Percentiles rank a stretch among this genome's conserved stretches.
phyloP scores from a whole-genome alignment of 1,140 invertebrate species.

The Neodiprion virginianus region DNA sequence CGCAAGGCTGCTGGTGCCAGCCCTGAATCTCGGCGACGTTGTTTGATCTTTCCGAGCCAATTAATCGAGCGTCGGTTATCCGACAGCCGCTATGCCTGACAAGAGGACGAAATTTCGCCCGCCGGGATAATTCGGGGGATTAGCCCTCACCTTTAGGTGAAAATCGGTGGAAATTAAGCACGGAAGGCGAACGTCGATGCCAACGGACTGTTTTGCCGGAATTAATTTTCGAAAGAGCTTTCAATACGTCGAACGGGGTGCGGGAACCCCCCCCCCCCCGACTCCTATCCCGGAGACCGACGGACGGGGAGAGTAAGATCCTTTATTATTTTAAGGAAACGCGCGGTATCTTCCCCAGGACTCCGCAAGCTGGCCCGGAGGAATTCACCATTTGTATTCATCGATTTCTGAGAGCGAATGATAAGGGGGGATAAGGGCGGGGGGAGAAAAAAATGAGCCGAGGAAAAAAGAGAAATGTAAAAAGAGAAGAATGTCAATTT shows the following conservation, averaged over 20 bases:
- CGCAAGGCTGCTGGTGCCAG: too few species aligned
- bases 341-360: neutral
- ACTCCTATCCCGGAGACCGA: neutral
- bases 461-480: neutral
- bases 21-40: too few species aligned
- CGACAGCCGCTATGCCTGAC: too few species aligned
- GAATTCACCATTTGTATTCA: constrained; percentile 4
- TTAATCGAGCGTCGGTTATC: too few species aligned
- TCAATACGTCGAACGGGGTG: neutral
- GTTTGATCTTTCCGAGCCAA: too few species aligned
- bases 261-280: neutral
- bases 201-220: neutral
- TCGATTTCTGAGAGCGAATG: neutral
- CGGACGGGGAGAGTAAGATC: neutral
- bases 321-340: constrained; percentile 8
- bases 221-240: neutral
- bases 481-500: neutral
- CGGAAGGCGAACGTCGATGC: too few species aligned
- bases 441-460: too few species aligned
- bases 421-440: neutral
- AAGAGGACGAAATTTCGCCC: too few species aligned
- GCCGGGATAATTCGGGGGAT: too few species aligned
- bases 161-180: too few species aligned
- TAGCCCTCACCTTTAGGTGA: too few species aligned
- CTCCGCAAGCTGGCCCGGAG: neutral